Conservation (phyloP, 2,888 invertebrate genomes). For the Sphaerophoria taeniata region DNA sequence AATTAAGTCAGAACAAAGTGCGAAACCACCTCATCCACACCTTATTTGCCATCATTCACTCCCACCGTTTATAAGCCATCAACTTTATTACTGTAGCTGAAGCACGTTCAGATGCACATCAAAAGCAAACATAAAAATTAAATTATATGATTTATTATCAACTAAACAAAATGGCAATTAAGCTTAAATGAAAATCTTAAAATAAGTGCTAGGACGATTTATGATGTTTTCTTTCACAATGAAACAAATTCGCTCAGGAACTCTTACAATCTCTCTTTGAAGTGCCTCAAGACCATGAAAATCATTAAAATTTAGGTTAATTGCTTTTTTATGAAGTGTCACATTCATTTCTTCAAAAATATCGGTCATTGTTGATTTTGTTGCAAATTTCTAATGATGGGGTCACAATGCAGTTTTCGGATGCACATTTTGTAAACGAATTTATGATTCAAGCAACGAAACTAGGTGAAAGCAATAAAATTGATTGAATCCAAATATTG, state of each 20-base stretch:
- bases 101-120: conserved; percentile 43
- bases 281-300: conserved; percentile 5
- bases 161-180: conserved; percentile 45
- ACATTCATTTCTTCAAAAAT: conserved; percentile 66
- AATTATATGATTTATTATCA: conserved; percentile 57
- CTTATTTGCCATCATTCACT: conserved; percentile 1
- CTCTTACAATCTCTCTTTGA: conserved; percentile 45
- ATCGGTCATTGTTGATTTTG: conserved; percentile 9
- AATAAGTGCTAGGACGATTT: conserved; percentile 27
- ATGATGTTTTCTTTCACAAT: conserved; percentile 36
- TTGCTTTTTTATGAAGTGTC: conserved; percentile 70
- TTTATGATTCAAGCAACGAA: neutral
- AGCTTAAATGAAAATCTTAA: conserved; percentile 20
- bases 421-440: conserved; percentile 9
- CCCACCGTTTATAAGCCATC: neutral
- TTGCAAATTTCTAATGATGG: conserved; percentile 31
- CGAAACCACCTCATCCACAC: neutral
- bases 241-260: neutral
- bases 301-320: conserved; percentile 62
- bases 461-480: conserved; percentile 25
- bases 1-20: conserved; percentile 37
- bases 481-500: conserved; percentile 53
- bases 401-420: conserved; percentile 35
- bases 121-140: conserved; percentile 49
- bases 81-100: conserved; percentile 12